Base-by-base conservation (phyloP, 2,113 vertebrate genomes). In the Tiliqua scincoides region DNA sequence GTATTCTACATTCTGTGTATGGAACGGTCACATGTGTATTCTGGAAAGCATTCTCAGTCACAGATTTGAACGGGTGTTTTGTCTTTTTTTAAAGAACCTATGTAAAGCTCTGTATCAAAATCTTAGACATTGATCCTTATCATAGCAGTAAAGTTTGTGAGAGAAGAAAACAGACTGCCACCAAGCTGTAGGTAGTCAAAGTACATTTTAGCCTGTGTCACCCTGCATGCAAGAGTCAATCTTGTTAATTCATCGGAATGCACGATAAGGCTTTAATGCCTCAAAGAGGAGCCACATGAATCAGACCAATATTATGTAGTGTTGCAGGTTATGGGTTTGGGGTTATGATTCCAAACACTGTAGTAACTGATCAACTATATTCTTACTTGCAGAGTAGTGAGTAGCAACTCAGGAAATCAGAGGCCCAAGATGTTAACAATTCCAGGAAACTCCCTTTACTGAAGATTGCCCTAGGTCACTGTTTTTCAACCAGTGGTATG, bases 61-160 rank as follows among this genome's bases (percentile, higher is more conserved):
- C 43, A 48, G 43, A 48, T 48, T 48, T 48, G 43, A 48, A 48
- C 43, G 4, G 43, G 43, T 48, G 43, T 48, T 48, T 8, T 70
- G 67, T 52, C 82, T 61, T 87, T 88, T 88, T 90, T 72, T 91
- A 89, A 63, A 10, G 25, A 61, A 92, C 87, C 92, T 48, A 84
- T 37, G 12, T 72, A 63, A 61, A 25, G 21, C 54, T 75, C 81
- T 37, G 79, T 21, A 83, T 87, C 48, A 32, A 89, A 87, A 89
- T 5, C 62, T 87, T 85, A 84, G 32, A 12, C 91, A 85, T 27
- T 82, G 71, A 35, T 87, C 73, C 52, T 89, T 93, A 92, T 63
- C 30, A 84, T 79, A 90, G 2, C 89, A 87, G 87, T 72, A 85
- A 78, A 37, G 23, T 73, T 79, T 1, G 2, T 32, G 76, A 65